Conservation (phyloP, 2,888 invertebrate species). For the Spisula solida region DNA sequence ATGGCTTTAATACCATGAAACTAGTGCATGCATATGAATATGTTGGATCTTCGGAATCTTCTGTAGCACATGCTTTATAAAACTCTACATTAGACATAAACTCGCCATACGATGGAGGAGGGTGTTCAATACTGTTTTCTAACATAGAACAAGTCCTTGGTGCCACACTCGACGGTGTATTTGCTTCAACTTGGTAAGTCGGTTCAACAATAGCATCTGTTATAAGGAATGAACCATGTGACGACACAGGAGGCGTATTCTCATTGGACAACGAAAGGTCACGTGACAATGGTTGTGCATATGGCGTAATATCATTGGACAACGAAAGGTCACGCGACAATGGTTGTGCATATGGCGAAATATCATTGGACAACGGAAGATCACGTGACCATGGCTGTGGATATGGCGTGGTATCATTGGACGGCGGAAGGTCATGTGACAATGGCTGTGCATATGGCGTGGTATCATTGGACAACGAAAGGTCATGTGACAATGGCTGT, state of each 20-base stretch:
- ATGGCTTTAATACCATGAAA: too few relatives aligned
- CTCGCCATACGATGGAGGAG: neutral
- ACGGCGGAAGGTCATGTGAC: neutral
- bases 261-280: too few relatives aligned
- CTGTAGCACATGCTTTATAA: neutral
- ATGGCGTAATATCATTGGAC: too few relatives aligned
- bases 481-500: too few relatives aligned
- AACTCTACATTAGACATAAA: neutral
- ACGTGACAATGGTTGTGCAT: neutral
- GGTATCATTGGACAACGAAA: too few relatives aligned
- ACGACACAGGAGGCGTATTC: too few relatives aligned
- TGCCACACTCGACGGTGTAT: neutral
- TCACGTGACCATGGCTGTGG: too few relatives aligned
- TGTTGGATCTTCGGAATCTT: neutral
- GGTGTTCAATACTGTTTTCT: neutral
- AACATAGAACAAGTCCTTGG: neutral
- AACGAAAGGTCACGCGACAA: too few relatives aligned
- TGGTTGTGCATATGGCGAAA: too few relatives aligned
- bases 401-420: too few relatives aligned
- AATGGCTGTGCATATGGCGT: neutral
- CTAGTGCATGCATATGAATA: neutral
- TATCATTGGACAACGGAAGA: too few relatives aligned
- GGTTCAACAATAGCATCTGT: neutral
- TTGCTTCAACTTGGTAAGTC: neutral
- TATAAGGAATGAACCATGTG: too few relatives aligned